Evolutionary conservation across 2,797 vertebrate species (phyloP), one percentile per base, ranked within the genome.

Genomic region (Takifugu rubripes): DNA sequence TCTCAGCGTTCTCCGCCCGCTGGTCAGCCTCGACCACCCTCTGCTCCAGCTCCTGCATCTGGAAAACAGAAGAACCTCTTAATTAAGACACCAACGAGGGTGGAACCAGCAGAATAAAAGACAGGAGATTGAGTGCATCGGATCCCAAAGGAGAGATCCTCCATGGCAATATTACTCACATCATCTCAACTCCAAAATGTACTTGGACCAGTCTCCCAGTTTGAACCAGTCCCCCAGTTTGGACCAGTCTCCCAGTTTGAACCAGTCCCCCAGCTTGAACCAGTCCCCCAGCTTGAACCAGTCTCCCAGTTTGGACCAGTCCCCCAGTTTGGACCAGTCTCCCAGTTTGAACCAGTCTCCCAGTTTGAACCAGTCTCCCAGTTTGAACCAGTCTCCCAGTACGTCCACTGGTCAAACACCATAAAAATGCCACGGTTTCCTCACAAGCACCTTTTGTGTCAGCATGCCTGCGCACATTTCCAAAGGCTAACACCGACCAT

Each of bases 41-140:
- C 75, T 94, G 94, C 63, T 98, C 95, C 88, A 98, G 70, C 78
- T 98, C 95, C 72, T 94, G 95, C 96, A 98, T 98, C 96, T 98
- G 86, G 12, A 58, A 56, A 0, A 70, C 29, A 33, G 31, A 24
- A 16, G 7, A 15, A 49, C 12, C 5, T 27, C 1, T 3, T 24
- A 7, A 21, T 17, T 17, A 2, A 48, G 6, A 25, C 7, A 25
- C 3, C 3, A 16, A 49, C 21, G 12, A 26, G 8, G 15, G 6
- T n/a, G 25, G 25, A 14, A 24, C 11, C 10, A 16, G 5, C 12
- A 50, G 25, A 49, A 49, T 21, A n/a, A n/a, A 27, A 27, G 25
- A 16, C 6, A 15, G n/a, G 44, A 45, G 16, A 45, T 2, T 16
- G n/a, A 6, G 44, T 29, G 7, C 27, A 4, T 7, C 27, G 4